phyloP scores from a whole-genome alignment of 2,888 invertebrate species.

The Frankliniella fusca region DNA sequence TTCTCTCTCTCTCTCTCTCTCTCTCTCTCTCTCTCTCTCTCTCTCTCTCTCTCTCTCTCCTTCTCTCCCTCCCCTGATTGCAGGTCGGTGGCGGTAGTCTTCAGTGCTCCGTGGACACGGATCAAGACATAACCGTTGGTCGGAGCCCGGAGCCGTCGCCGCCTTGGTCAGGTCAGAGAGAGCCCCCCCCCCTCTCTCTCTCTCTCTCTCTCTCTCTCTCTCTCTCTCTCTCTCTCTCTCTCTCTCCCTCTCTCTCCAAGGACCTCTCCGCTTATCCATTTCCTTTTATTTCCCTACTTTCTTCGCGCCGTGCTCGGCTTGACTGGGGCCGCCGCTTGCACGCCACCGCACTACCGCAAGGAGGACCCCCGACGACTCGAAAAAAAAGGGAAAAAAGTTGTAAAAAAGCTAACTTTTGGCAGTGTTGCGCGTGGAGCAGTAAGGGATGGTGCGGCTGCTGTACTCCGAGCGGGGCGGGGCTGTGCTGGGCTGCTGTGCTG shows the following conservation, averaged over 20 bases:
- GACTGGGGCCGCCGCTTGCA: neutral
- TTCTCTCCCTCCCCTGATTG: no score
- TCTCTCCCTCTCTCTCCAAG: neutral
- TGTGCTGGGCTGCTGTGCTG: no score
- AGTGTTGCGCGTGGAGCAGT: no score
- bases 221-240: neutral
- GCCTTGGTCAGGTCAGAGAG: neutral
- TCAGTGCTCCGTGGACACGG: neutral
- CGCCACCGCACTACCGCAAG: neutral
- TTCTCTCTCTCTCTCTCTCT: no score
- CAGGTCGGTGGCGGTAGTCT: no score
- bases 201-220: neutral
- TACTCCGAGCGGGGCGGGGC: no score
- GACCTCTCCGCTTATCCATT: constrained; percentile 1
- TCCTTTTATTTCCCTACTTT: constrained; percentile 9
- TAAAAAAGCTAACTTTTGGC: no score
- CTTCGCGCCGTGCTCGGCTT: neutral
- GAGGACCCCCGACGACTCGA: neutral
- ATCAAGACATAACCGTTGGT: neutral
- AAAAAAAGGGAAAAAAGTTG: no score
- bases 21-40: no score
- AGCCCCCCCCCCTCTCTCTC: neutral
- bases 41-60: no score
- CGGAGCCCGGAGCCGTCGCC: neutral
- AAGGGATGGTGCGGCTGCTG: no score